Conservation (phyloP, 2,888 invertebrate genomes). For the Nephrotoma flavescens region DNA sequence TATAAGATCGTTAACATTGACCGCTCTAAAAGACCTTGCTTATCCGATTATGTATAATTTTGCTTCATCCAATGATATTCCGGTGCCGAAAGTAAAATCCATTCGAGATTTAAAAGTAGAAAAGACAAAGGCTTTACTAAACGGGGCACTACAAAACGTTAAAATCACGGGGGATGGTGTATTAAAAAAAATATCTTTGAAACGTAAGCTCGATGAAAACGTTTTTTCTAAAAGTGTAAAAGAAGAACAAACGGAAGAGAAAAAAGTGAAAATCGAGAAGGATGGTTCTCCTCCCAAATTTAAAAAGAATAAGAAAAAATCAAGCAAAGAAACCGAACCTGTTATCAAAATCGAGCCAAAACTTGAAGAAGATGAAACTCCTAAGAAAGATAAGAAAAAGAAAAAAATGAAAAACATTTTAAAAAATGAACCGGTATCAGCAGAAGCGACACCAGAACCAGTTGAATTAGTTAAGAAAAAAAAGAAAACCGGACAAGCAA, state of each 20-base stretch:
- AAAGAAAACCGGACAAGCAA: neutral
- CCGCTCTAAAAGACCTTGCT: neutral
- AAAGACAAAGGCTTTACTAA: neutral
- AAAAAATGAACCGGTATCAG: neutral
- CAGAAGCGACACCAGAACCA: neutral
- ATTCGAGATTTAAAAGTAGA: neutral
- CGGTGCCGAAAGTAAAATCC: neutral
- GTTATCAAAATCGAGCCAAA: neutral
- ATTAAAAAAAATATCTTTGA: neutral
- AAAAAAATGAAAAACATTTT: neutral
- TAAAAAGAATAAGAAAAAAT: neutral
- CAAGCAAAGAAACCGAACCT: neutral
- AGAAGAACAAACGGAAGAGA: neutral
- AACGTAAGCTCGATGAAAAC: neutral
- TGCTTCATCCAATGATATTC: neutral
- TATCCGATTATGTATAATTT: neutral
- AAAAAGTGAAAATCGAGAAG: neutral
- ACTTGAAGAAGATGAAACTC: neutral
- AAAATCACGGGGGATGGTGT: neutral
- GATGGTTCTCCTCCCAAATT: neutral
- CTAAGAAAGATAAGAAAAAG: neutral
- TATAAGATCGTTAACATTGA: constrained; percentile 25
- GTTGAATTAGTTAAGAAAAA: neutral
- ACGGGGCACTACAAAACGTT: neutral
- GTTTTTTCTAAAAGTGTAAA: neutral